Conservation (phyloP, 2,113 vertebrate species). For the Rattus rattus region DNA sequence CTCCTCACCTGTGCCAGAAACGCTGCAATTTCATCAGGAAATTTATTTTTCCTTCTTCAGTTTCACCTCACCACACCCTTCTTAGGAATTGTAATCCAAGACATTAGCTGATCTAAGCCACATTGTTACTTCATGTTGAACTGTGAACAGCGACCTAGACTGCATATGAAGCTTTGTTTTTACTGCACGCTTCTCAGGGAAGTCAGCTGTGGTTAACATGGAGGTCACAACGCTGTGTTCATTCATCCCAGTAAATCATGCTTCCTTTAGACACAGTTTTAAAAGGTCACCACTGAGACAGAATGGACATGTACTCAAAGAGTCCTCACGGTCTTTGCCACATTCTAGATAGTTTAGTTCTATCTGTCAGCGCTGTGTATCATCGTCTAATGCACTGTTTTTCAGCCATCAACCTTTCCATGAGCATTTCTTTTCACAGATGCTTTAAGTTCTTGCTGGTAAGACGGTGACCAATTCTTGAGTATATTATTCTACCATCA, state of each 20-base stretch:
- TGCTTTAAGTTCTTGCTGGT: background rate
- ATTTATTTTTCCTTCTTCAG: conserved; percentile 27
- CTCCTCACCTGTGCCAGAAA: conserved; percentile 67
- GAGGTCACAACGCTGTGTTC: background rate
- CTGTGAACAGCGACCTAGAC: conserved; percentile 56
- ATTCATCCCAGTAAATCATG: conserved; percentile 1
- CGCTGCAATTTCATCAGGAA: conserved; percentile 63
- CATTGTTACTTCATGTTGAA: conserved; percentile 62
- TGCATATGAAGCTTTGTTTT: conserved; percentile 36
- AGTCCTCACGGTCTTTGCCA: conserved; percentile 13
- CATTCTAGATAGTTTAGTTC: conserved; percentile 14
- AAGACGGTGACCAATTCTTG: background rate
- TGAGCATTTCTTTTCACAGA: background rate
- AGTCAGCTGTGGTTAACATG: background rate
- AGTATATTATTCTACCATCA: background rate
- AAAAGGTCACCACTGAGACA: background rate
- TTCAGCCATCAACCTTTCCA: conserved; percentile 2
- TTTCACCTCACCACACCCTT: conserved; percentile 72
- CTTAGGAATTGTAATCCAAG: conserved; percentile 74
- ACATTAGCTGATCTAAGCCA: conserved; percentile 66
- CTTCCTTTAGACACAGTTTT: background rate
- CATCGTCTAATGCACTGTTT: conserved; percentile 15
- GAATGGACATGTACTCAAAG: background rate
- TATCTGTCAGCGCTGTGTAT: background rate
- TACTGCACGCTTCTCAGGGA: conserved; percentile 20